Evolutionary conservation across 2,113 vertebrate genomes (phyloP).

Genomic region (Pseudolaguvia tuberculata): DNA sequence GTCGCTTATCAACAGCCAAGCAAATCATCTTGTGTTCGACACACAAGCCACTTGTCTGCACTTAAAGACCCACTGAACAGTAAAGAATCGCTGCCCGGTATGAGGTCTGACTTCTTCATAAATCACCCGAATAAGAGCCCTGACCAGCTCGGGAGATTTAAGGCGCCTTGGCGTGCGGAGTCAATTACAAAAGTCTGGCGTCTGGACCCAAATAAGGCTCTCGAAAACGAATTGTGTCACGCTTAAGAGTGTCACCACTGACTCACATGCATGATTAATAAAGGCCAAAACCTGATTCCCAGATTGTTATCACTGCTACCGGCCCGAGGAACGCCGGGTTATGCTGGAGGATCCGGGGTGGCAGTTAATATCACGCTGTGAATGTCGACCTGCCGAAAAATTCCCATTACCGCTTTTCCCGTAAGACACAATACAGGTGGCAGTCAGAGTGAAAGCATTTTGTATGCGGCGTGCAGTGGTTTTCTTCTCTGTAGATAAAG

Average conservation of each 20-base stretch:
- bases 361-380: constrained; percentile 14
- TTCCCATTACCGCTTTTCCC: constrained; percentile 5
- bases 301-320: constrained; percentile 39
- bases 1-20: neutral
- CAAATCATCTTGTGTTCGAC: neutral
- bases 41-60: neutral
- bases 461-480: constrained; percentile 4
- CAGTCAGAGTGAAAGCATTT: neutral
- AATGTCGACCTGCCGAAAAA: constrained; percentile 8
- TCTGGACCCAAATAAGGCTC: constrained; percentile 19
- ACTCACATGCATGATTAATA: constrained; percentile 51
- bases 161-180: constrained; percentile 11
- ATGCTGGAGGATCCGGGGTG: constrained; percentile 15
- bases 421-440: neutral
- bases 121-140: constrained; percentile 30
- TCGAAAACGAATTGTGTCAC: constrained; percentile 45
- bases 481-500: constrained; percentile 11
- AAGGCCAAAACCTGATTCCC: constrained; percentile 36
- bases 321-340: constrained; percentile 30
- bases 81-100: neutral
- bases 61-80: constrained; percentile 20
- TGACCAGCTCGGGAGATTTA: constrained; percentile 18
- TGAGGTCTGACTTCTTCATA: neutral
- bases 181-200: constrained; percentile 37
- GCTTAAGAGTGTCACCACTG: constrained; percentile 39